These are phyloP conservation scores for Lysandra coridon DNA, from an alignment of 2,888 invertebrate genomes.

Conservation along the genomic window DNA sequence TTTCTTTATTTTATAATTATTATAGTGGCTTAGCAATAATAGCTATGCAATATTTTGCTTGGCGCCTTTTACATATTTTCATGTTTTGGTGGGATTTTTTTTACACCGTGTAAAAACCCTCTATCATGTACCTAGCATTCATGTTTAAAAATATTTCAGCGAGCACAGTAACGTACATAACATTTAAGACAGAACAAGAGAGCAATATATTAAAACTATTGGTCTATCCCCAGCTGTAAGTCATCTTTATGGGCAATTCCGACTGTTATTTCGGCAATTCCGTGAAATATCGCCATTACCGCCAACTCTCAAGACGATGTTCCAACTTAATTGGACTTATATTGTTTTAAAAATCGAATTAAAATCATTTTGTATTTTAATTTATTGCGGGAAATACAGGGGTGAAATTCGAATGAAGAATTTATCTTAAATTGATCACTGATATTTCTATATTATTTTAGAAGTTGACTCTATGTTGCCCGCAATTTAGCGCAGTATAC, in stretches of 20 bases:
- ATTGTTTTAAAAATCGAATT: constrained; percentile 28
- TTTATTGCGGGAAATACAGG: not conserved
- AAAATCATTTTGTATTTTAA: not conserved
- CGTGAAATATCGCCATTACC: constrained; percentile 56
- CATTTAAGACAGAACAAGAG: constrained; percentile 36
- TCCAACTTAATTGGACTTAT: constrained; percentile 34
- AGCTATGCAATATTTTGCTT: too few relatives aligned
- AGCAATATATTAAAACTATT: constrained; percentile 63
- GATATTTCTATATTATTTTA: not conserved
- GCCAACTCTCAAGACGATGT: constrained; percentile 44
- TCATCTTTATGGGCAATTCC: constrained; percentile 75
- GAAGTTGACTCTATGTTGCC: not conserved
- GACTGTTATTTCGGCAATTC: constrained; percentile 69
- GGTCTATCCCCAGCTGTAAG: constrained; percentile 59
- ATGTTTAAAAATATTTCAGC: not conserved
- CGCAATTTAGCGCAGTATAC: too few relatives aligned
- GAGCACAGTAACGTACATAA: constrained; percentile 31
- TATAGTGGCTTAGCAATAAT: too few relatives aligned
- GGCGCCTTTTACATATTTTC: too few relatives aligned
- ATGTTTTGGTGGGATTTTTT: too few relatives aligned
- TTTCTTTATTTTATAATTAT: too few relatives aligned
- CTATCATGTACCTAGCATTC: not conserved
- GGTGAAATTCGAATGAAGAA: not conserved
- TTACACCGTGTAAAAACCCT: too few relatives aligned
- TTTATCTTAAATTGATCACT: not conserved